Base-by-base conservation (phyloP, 2,888 invertebrate species). In the Sericinus montela region DNA sequence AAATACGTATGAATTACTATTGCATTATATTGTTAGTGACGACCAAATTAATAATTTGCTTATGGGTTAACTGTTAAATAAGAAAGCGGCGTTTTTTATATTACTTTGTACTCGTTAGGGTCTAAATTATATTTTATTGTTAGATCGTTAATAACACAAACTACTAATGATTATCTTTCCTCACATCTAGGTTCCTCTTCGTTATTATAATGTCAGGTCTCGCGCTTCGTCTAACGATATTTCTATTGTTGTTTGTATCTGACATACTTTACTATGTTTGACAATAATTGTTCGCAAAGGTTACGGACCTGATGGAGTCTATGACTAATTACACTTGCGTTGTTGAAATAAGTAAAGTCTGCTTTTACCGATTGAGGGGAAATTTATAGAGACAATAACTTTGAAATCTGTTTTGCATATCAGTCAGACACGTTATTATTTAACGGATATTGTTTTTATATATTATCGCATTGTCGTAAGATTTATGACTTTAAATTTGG, bases 161-260 rank as follows among this genome's bases (percentile, higher is more conserved):
- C 39, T 38, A 39, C 34, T 38, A 43, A 48, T 42, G 43, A 43
- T 30, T 19, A 23, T 39, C 28, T 19, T 16, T 32, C 32, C 5
- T 14, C 28, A 42, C 32, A 46, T 25, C 29, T 29, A 48, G 28
- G 28, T 48, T 44, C 38, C 36, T 36, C 19, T 38, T 13, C 44
- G 35, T 38, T 49, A 50, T 50, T 41, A 41, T 45, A 45, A 37
- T 32, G 45, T 50, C 41, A 45, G 30, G 13, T 38, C 9, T 29
- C 32, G 6, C 35, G 25, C 38, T 15, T 23, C 32, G 13, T 16
- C 34, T 38, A 43, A 35, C 40, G 36, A 41, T 37, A 41, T 41
- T 14, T 45, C 45, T 30, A 50, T 45, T 50, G 45, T 50, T 30
- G 36, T 15, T 6, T 4, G 19, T 15, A n/a, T 40, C 45, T 32